These are phyloP conservation scores for Apotomis betuletana DNA, from an alignment of 2,888 invertebrate species.

Conservation along the genomic window DNA sequence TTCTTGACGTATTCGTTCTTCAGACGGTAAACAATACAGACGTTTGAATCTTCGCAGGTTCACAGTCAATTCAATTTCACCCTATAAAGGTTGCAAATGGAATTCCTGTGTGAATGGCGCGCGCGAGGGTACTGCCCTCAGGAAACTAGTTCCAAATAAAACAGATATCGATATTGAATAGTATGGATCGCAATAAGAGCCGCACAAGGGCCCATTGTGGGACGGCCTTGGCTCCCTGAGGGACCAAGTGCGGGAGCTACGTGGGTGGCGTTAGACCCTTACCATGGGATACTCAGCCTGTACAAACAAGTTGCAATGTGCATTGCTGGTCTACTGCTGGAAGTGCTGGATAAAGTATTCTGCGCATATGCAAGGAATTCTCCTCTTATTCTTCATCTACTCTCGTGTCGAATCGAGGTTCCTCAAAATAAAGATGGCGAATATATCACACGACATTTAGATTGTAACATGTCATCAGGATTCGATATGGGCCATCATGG, in stretches of 20 bases:
- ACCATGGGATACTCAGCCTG: slow-evolving; percentile 4
- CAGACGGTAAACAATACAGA: slow-evolving; percentile 7
- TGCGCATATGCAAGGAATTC: not conserved
- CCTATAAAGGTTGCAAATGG: slow-evolving; percentile 53
- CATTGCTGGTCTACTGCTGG: not conserved
- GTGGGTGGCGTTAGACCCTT: slow-evolving; percentile 61
- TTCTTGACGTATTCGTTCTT: not conserved
- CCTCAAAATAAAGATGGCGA: too few species aligned
- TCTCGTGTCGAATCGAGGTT: too few species aligned
- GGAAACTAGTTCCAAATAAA: slow-evolving; percentile 79
- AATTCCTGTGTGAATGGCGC: slow-evolving; percentile 62
- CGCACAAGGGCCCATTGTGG: slow-evolving; percentile 72
- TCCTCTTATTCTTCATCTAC: not conserved
- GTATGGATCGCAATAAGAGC: slow-evolving; percentile 76
- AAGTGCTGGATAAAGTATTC: not conserved
- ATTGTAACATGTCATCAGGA: too few species aligned
- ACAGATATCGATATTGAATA: slow-evolving; percentile 77
- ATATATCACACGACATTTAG: too few species aligned
- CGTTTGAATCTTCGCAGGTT: slow-evolving; percentile 13
- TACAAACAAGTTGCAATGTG: not conserved
- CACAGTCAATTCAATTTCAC: slow-evolving; percentile 38
- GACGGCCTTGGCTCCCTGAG: slow-evolving; percentile 70
- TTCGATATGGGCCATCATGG: too few species aligned
- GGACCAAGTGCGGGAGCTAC: slow-evolving; percentile 59
- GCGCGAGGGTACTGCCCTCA: slow-evolving; percentile 65